Evolutionary conservation across 2,113 vertebrate species (phyloP), one percentile per base, ranked within the genome.

Genomic region (Monopterus albus): DNA sequence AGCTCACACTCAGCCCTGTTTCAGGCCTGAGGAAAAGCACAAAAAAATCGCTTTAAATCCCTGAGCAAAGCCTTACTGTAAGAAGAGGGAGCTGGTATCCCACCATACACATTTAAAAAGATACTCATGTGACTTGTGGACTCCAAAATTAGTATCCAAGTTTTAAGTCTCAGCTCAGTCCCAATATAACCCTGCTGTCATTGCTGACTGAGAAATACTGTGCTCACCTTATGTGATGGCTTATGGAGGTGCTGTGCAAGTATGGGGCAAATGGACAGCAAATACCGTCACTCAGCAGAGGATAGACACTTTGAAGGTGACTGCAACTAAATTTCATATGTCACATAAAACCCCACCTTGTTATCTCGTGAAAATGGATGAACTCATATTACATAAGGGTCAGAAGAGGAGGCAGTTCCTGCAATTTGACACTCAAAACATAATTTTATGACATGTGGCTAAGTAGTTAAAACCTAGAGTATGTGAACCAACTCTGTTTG

Each of bases 191-290:
- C 56, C 42, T 69, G 72, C 74, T 88, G 83, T 86, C 80, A 82
- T n/a, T 90, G 91, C 92, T 92, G 91, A 93, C 89, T 90, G 83
- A 76, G 91, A 89, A 88, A 82, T 83, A 82, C 82, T 83, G 78
- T 18, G 56, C 62, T 84, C 69, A 72, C 81, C 83, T 86, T 79
- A 62, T 55, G 67, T 50, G 53, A 74, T 40, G 56, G 63, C 75
- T 64, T 59, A 76, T 72, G 64, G 75, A 86, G 76, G 66, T 72
- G 63, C 53, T 72, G 75, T 76, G 66, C 55, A 18, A 29, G 81
- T 39, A 73, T 72, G 55, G 51, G 79, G 77, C 62, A 58, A 66
- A 56, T 3, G 35, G 73, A 62, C 60, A 69, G 69, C 14, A 21
- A 87, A 60, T 11, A 53, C 53, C 68, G 65, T 60, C 75, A 63